Evolutionary conservation across 2,888 invertebrate species (phyloP).

Genomic region (Agrochola macilenta): DNA sequence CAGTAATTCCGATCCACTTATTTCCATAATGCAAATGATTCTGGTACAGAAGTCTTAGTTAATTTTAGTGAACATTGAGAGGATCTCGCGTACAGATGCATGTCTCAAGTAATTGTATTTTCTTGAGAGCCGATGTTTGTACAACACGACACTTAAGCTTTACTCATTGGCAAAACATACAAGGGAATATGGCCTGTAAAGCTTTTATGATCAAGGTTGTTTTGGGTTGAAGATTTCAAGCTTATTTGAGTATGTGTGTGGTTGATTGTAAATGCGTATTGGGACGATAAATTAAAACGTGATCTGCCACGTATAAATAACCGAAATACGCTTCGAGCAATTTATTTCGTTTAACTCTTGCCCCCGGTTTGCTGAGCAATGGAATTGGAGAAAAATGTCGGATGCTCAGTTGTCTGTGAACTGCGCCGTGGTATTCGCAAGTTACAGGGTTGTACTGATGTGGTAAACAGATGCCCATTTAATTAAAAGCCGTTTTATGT

Average conservation of each 20-base stretch:
- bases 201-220: accelerated
- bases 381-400: constrained; percentile 48
- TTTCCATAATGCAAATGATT: constrained; percentile 33
- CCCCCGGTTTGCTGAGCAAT: constrained; percentile 49
- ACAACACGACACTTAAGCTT: constrained; percentile 40
- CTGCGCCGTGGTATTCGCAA: neutral
- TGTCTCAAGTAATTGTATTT: constrained; percentile 61
- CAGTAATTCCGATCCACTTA: constrained; percentile 32
- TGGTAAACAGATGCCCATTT: neutral
- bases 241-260: constrained; percentile 31
- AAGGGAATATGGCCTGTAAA: constrained; percentile 1
- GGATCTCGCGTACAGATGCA: constrained; percentile 25
- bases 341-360: constrained; percentile 64
- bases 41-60: constrained; percentile 20
- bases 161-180: constrained; percentile 19
- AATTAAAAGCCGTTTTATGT: constrained; percentile 9
- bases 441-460: constrained; percentile 15
- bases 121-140: constrained; percentile 55
- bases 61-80: constrained; percentile 26
- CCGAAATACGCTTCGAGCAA: constrained; percentile 54
- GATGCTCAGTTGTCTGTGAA: constrained; percentile 45
- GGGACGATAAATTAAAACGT: constrained; percentile 69
- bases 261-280: constrained; percentile 55
- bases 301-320: constrained; percentile 65
- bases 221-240: constrained; percentile 14